These are phyloP conservation scores for Spisula solida DNA, from an alignment of 2,888 invertebrate species.

Conservation along the genomic window DNA sequence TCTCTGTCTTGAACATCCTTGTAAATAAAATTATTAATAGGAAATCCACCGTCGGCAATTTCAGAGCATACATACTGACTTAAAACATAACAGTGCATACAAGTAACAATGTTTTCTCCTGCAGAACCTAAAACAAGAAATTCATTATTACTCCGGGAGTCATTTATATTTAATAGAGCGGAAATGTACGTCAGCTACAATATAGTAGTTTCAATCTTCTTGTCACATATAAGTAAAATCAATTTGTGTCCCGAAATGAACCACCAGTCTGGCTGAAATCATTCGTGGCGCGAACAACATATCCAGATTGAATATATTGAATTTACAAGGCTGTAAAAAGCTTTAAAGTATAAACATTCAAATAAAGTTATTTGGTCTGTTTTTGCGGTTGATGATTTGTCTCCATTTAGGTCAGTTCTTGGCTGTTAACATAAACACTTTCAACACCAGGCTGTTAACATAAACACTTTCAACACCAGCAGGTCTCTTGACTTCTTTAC, in stretches of 20 bases:
- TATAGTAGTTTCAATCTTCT: conserved; percentile 13
- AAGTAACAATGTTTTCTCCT: conserved; percentile 23
- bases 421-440: not conserved
- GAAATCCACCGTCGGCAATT: not conserved
- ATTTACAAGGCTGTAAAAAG: conserved; percentile 11
- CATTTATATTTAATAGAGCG: not conserved
- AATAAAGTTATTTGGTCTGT: not conserved
- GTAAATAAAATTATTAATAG: not conserved
- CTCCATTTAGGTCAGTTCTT: not conserved
- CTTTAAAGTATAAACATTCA: not conserved
- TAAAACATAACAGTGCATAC: conserved; percentile 27
- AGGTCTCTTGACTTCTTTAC: not conserved
- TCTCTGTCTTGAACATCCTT: not conserved
- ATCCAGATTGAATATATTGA: conserved; percentile 7
- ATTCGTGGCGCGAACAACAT: not conserved
- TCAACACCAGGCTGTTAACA: too few relatives aligned
- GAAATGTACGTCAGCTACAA: conserved; percentile 16
- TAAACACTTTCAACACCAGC: not conserved
- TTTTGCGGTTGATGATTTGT: not conserved
- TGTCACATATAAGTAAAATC: not conserved
- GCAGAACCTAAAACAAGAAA: not conserved
- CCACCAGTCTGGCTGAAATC: conserved; percentile 24
- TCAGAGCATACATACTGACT: not conserved
- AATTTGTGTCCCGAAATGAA: not conserved
- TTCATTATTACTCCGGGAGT: not conserved